Percentiles rank a stretch among this genome's conserved stretches.
These are phyloP conservation scores for Anguilla megastoma DNA, from an alignment of 2,797 vertebrate genomes.

Conservation along the genomic window DNA sequence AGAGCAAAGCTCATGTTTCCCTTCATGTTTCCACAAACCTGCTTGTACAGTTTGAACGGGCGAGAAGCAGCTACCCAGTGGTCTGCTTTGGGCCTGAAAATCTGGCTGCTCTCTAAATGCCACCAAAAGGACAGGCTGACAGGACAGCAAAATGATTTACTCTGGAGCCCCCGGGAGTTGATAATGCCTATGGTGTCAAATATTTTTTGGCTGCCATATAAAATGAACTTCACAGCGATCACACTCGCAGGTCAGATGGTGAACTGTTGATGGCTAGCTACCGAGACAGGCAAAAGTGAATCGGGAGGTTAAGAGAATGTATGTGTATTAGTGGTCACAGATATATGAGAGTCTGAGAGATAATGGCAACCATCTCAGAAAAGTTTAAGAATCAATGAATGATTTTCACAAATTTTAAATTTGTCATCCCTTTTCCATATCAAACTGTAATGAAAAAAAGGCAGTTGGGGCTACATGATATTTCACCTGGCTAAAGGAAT, in stretches of 20 bases:
- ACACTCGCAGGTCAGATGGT: not conserved
- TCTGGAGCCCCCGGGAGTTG: not conserved
- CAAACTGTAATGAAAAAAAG: no score
- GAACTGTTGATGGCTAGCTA: not conserved
- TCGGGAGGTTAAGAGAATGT: not conserved
- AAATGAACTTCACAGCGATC: not conserved
- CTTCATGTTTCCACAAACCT: not conserved
- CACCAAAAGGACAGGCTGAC: not conserved
- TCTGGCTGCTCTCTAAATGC: not conserved
- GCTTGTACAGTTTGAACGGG: not conserved
- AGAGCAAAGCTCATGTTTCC: not conserved
- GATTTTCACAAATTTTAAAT: no score
- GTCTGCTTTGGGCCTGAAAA: not conserved
- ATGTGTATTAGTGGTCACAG: not conserved
- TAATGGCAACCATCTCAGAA: not conserved
- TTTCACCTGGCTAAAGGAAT: no score
- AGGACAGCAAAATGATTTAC: not conserved
- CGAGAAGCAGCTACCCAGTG: not conserved
- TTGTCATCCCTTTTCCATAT: no score
- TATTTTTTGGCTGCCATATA: not conserved
- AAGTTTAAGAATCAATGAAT: not conserved
- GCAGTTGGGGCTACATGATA: no score
- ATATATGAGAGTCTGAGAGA: not conserved
- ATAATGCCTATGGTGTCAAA: not conserved
- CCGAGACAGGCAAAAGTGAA: not conserved